A percentile compares a stretch with the other conserved stretches of the same genome.
These are phyloP conservation scores for Sphaerodactylus townsendi DNA, from an alignment of 2,113 vertebrate genomes.

Conservation along the genomic window DNA sequence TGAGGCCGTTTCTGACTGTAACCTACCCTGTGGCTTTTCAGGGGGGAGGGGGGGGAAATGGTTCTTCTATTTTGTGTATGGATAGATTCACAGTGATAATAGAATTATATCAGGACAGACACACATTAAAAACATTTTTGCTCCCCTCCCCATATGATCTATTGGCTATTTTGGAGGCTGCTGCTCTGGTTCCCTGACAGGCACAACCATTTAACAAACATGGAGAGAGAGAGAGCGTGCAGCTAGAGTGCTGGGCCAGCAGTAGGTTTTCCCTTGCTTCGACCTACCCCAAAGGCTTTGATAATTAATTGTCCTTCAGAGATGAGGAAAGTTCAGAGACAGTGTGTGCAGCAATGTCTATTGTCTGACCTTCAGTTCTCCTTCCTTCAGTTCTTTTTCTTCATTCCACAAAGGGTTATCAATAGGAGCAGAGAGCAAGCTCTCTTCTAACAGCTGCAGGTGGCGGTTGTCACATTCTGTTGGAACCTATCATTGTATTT, in stretches of 20 bases:
- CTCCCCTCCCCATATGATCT: constrained; percentile 73
- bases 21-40: constrained; percentile 83
- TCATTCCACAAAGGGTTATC: constrained; percentile 82
- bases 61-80: constrained; percentile 84
- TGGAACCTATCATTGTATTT: constrained; percentile 68
- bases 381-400: constrained; percentile 76
- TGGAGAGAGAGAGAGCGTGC: constrained; percentile 52
- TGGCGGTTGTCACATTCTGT: constrained; percentile 68
- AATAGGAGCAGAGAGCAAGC: constrained; percentile 75
- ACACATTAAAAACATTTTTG: constrained; percentile 79
- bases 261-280: constrained; percentile 77
- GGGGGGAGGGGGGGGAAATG: constrained; percentile 71
- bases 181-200: constrained; percentile 74
- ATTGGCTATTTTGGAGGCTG: constrained; percentile 73
- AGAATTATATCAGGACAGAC: constrained; percentile 82
- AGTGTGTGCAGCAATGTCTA: constrained; percentile 77
- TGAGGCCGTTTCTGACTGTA: constrained; percentile 81
- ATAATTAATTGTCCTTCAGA: constrained; percentile 88
- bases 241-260: constrained; percentile 69
- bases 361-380: constrained; percentile 85
- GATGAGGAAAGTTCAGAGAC: constrained; percentile 85
- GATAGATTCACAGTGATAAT: constrained; percentile 85
- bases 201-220: constrained; percentile 74
- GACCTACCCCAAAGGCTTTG: constrained; percentile 86
- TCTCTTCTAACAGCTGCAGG: constrained; percentile 75